phyloP scores from a whole-genome alignment of 2,113 vertebrate species.

The Ctenomys sociabilis region DNA sequence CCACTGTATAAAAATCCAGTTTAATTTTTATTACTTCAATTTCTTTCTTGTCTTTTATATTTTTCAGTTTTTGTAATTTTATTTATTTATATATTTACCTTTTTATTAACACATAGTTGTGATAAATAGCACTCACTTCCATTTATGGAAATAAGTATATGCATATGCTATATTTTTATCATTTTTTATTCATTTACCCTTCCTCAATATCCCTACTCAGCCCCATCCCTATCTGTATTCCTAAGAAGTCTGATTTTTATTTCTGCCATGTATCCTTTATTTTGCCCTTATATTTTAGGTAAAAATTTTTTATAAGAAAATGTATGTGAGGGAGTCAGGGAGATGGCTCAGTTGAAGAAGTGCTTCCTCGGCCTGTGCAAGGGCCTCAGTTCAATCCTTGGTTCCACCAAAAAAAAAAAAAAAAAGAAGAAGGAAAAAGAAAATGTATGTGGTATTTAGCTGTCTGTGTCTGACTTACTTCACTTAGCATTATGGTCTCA shows the following conservation, averaged over 20 bases:
- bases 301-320: background rate
- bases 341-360: too few species aligned
- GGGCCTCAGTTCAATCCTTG: too few species aligned
- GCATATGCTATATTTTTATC: background rate
- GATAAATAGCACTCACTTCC: background rate
- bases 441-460: background rate
- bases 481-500: background rate
- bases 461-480: background rate
- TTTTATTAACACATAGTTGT: background rate
- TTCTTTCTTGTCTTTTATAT: background rate
- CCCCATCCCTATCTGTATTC: background rate
- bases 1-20: background rate
- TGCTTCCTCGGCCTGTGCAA: too few species aligned
- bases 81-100: background rate
- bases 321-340: too few species aligned
- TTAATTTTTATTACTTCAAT: background rate
- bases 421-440: too few species aligned
- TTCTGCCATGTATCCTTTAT: background rate
- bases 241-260: background rate
- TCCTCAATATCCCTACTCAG: background rate
- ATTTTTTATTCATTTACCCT: background rate
- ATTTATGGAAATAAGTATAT: background rate
- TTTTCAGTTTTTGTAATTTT: background rate
- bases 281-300: background rate
- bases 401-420: too few species aligned